Percentiles rank a stretch among this genome's conserved stretches.
Evolutionary conservation across 2,888 invertebrate species (phyloP).

Genomic region (Megastigmus dorsalis): DNA sequence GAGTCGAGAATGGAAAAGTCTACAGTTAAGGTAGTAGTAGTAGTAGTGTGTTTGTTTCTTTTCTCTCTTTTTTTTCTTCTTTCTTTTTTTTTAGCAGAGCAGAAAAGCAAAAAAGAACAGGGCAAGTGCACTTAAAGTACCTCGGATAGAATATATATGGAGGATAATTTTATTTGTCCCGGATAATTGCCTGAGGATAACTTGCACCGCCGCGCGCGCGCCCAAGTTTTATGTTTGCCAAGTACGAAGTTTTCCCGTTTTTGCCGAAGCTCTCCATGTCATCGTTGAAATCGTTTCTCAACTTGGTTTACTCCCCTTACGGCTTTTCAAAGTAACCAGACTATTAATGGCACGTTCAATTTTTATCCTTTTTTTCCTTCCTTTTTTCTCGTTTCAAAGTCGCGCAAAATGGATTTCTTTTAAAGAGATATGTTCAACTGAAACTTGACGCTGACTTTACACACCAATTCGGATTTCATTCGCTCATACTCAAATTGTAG

Average conservation of each 20-base stretch:
- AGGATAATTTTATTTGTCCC: constrained; percentile 46
- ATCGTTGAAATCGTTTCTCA: constrained; percentile 34
- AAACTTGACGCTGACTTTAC: too few species aligned
- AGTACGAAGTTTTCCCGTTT: constrained; percentile 21
- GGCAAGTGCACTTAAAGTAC: constrained; percentile 16
- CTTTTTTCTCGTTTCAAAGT: too few species aligned
- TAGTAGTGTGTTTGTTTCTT: background rate
- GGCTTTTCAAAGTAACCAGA: background rate
- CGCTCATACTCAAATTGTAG: too few species aligned
- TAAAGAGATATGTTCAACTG: too few species aligned
- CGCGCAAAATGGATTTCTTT: too few species aligned
- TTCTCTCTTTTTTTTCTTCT: too few species aligned
- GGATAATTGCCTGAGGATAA: constrained; percentile 37
- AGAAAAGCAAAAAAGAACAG: background rate
- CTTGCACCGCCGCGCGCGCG: background rate
- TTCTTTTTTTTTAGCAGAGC: background rate
- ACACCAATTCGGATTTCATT: too few species aligned
- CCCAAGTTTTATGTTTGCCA: constrained; percentile 41
- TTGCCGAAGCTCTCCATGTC: constrained; percentile 19
- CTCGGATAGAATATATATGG: constrained; percentile 12
- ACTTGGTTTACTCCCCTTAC: constrained; percentile 30
- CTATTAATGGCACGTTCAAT: constrained; percentile 10
- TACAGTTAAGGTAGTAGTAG: background rate
- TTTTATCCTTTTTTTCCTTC: background rate
- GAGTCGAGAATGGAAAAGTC: background rate